Conservation (phyloP, 2,888 invertebrate species). For the Siphlonurus alternatus region DNA sequence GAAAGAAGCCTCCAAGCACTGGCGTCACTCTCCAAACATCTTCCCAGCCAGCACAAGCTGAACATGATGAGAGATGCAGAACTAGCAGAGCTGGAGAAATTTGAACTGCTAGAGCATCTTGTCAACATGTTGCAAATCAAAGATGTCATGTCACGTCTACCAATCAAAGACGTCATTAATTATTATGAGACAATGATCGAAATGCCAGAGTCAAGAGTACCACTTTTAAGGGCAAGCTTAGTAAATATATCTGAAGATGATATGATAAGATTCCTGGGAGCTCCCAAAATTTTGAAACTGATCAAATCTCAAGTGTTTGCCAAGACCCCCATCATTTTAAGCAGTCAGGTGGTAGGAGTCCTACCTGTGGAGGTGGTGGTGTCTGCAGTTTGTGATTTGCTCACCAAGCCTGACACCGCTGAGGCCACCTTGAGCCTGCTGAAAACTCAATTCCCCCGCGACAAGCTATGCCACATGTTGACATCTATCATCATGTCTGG, state of each 20-base stretch:
- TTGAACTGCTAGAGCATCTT: neutral
- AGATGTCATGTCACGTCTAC: neutral
- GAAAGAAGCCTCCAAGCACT: neutral
- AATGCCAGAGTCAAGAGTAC: neutral
- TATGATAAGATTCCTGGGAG: neutral
- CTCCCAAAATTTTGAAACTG: neutral
- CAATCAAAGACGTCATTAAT: neutral
- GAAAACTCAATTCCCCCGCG: neutral
- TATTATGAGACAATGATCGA: neutral
- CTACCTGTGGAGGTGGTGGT: too few relatives aligned
- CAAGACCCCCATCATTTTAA: too few relatives aligned
- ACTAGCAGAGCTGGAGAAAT: neutral
- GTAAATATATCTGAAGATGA: neutral
- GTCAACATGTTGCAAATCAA: neutral
- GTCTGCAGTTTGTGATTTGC: too few relatives aligned
- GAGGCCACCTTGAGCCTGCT: too few relatives aligned
- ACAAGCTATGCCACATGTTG: neutral
- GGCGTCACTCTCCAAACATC: neutral
- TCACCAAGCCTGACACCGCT: too few relatives aligned
- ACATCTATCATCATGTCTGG: too few relatives aligned
- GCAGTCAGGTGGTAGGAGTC: too few relatives aligned
- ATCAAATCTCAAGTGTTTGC: too few relatives aligned
- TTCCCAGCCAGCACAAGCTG: neutral
- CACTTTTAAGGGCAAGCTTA: neutral
- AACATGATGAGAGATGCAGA: neutral